These are phyloP conservation scores for Columba guinea DNA, from an alignment of 2,797 vertebrate genomes.

Conservation along the genomic window DNA sequence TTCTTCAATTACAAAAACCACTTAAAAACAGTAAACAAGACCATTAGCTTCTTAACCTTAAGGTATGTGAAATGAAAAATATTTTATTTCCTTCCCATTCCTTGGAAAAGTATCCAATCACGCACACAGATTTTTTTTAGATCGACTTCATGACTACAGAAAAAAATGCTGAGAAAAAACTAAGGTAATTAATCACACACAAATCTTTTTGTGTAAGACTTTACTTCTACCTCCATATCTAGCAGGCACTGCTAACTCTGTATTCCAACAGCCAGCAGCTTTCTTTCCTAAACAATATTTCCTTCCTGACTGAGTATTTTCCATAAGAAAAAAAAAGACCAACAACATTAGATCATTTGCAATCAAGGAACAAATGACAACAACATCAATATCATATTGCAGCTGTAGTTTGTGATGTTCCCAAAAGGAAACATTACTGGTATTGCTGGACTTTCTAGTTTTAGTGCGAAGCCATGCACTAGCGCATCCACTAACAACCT, in stretches of 20 bases:
- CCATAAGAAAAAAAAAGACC: constrained; percentile 17
- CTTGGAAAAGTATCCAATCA: constrained; percentile 67
- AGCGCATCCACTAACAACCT: constrained; percentile 80
- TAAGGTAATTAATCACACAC: constrained; percentile 68
- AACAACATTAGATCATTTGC: constrained; percentile 21
- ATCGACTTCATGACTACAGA: constrained; percentile 75
- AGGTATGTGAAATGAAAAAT: constrained; percentile 77
- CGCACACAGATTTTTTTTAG: constrained; percentile 71
- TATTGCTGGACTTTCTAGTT: constrained; percentile 48
- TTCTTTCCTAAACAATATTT: background rate
- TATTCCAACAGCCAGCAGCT: constrained; percentile 32
- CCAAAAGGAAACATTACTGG: constrained; percentile 24
- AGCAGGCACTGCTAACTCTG: background rate
- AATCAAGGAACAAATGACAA: constrained; percentile 25
- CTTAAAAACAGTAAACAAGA: background rate
- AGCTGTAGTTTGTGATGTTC: constrained; percentile 11
- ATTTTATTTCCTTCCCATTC: constrained; percentile 53
- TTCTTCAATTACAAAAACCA: constrained; percentile 76
- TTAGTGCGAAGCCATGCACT: constrained; percentile 73
- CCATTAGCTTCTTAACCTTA: constrained; percentile 63
- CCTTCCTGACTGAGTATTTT: background rate
- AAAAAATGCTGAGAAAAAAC: constrained; percentile 68
- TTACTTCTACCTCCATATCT: constrained; percentile 57
- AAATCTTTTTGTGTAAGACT: constrained; percentile 74
- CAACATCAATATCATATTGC: constrained; percentile 44